These are phyloP conservation scores for Oceanodroma leucorhoa DNA, from an alignment of 2,797 vertebrate species.

Conservation along the genomic window DNA sequence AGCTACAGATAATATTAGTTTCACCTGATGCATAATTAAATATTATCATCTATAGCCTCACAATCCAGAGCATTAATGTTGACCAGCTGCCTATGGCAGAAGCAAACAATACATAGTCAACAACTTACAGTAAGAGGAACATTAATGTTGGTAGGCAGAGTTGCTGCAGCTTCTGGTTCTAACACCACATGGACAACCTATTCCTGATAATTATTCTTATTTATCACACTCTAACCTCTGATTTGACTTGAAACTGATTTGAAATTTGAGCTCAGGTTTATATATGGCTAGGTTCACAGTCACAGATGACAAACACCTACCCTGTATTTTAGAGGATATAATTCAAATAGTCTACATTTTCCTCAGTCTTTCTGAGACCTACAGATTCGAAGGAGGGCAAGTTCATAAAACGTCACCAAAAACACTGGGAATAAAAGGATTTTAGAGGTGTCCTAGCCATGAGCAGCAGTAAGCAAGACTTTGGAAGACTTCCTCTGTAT, in stretches of 20 bases:
- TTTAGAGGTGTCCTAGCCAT: neutral
- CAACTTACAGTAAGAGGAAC: neutral
- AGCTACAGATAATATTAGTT: neutral
- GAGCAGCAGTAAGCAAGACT: neutral
- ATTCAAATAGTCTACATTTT: neutral
- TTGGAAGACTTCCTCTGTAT: neutral
- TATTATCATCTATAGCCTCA: neutral
- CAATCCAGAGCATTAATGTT: neutral
- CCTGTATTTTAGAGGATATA: neutral
- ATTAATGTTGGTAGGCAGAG: neutral
- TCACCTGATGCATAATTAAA: neutral
- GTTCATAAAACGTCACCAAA: neutral
- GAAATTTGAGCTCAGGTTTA: neutral
- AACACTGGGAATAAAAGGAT: neutral
- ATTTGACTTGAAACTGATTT: neutral
- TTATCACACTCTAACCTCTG: neutral
- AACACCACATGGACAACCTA: neutral
- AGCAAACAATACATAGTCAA: neutral
- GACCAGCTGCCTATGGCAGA: neutral
- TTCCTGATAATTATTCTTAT: neutral
- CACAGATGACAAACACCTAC: neutral
- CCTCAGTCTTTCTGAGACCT: neutral
- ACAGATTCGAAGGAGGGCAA: neutral
- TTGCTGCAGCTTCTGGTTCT: neutral
- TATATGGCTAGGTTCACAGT: neutral